phyloP scores from a whole-genome alignment of 2,797 vertebrate species.

The Falco biarmicus region DNA sequence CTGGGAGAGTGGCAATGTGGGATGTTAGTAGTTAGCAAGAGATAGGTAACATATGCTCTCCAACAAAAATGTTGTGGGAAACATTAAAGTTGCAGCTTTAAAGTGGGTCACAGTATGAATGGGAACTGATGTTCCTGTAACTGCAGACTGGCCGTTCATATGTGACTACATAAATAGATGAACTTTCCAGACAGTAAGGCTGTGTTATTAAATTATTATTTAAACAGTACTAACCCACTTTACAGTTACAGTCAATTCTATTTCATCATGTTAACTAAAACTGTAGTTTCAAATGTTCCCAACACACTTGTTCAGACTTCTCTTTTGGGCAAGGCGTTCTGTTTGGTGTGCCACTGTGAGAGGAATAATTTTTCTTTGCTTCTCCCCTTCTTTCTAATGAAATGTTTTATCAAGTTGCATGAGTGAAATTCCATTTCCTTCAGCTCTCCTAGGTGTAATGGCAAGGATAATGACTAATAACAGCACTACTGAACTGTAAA shows the following conservation, averaged over 20 bases:
- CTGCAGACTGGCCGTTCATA: not conserved
- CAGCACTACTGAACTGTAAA: not conserved
- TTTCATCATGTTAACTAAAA: not conserved
- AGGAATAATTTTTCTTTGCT: not conserved
- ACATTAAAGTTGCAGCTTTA: not conserved
- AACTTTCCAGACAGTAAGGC: not conserved
- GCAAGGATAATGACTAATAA: not conserved
- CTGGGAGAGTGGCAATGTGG: not conserved
- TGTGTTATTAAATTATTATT: not conserved
- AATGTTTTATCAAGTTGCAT: not conserved
- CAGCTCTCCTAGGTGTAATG: not conserved
- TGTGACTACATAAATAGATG: not conserved
- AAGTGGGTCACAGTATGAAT: not conserved
- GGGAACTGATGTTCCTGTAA: not conserved
- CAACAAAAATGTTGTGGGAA: not conserved
- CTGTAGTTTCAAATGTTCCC: not conserved
- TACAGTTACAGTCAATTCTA: not conserved
- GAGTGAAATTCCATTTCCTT: not conserved
- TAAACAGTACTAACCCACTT: not conserved
- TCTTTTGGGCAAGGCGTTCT: not conserved
- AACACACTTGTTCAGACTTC: not conserved
- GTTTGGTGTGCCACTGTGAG: not conserved
- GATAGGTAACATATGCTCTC: accelerated
- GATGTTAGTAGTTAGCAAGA: not conserved
- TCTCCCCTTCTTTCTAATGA: not conserved